These are phyloP conservation scores for Acridotheres tristis DNA, from an alignment of 2,797 vertebrate species.

Conservation along the genomic window DNA sequence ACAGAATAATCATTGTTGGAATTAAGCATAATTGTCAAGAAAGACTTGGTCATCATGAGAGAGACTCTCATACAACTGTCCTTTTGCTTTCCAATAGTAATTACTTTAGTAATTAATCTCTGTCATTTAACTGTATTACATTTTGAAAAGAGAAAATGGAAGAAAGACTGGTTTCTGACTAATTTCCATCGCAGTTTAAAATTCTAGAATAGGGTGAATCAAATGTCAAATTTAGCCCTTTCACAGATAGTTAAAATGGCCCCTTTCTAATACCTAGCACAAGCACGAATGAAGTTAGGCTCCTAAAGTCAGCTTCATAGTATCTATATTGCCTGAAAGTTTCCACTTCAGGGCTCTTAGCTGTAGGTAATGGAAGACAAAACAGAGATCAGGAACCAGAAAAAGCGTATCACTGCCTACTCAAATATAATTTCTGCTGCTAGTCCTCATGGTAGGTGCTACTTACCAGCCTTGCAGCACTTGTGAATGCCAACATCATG, in stretches of 20 bases:
- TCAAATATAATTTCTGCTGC: not conserved
- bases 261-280: not conserved
- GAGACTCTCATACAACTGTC: conserved; percentile 76
- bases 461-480: not conserved
- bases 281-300: not conserved
- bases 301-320: not conserved
- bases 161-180: conserved; percentile 80
- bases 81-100: conserved; percentile 81
- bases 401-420: not conserved
- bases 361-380: not conserved
- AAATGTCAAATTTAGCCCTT: conserved; percentile 77
- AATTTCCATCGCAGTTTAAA: conserved; percentile 83
- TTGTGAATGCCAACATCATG: not conserved
- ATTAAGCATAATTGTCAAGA: conserved; percentile 79
- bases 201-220: conserved; percentile 76
- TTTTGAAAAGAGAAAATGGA: conserved; percentile 84
- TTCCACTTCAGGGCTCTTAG: not conserved
- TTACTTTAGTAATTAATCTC: conserved; percentile 85
- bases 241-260: conserved; percentile 55
- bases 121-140: conserved; percentile 84
- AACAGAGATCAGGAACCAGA: not conserved
- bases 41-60: conserved; percentile 78
- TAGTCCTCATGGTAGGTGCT: not conserved
- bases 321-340: not conserved
- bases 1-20: conserved; percentile 74